Base-by-base conservation (phyloP, 2,113 vertebrate species). In the Electrona antarctica region DNA sequence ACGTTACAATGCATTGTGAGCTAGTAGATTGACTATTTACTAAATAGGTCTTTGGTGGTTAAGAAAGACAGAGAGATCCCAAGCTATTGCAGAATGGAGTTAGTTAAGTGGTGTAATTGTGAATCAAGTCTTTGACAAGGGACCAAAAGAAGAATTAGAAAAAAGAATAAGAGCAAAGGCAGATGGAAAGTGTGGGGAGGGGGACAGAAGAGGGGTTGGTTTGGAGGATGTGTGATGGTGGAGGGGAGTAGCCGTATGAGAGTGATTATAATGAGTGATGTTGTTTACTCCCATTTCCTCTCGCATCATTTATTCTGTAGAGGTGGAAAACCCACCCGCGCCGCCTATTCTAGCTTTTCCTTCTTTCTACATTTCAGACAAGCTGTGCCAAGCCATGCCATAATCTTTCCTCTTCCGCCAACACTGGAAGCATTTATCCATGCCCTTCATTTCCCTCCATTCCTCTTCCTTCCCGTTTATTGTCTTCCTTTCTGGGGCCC, bases 271-370 rank as follows among this genome's bases (percentile, higher is more conserved):
- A 88, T 89, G 90, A 91, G 87, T 90, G 90, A 91, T 92, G 89
- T 91, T 93, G 91, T 92, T 93, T 93, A 93, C 90, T 90, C 88
- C 89, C 87, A 90, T 90, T 91, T 92, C 87, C 88, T 82, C 84
- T 90, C 73, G 88, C 90, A 90, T 93, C 86, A 92, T 92, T 92
- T 93, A 89, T 89, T 91, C 82, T 87, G 88, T 77, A 79, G 81
- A 81, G 87, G 86, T 90, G 88, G 90, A 91, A 87, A 91, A 90
- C 85, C 87, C 84, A 68, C 64, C 57, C 82, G 77, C 85, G 33
- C 33, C 33, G 33, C 5, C 33, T 41, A 41, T 41, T 41, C 33
- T 21, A 21, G 21, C 21, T 41, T 41, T 41, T 84, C 85, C 85
- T 87, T 89, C 87, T 87, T 71, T 90, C 82, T 89, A 70, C 45